Evolutionary conservation across 2,888 invertebrate species (phyloP).

Genomic region (Lasioglossum malachurum): DNA sequence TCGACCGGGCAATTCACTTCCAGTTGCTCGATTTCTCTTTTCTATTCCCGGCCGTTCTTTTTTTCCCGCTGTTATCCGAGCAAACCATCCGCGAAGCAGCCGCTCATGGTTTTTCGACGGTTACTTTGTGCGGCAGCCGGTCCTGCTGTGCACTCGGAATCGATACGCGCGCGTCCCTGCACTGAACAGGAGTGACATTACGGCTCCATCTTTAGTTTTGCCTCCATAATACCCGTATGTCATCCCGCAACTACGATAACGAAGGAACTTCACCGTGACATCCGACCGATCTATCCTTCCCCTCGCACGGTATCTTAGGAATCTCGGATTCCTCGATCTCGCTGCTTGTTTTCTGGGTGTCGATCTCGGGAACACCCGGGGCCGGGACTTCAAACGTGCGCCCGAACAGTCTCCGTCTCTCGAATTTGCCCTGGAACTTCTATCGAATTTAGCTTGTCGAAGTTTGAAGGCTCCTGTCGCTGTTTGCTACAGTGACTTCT

Average conservation of each 20-base stretch:
- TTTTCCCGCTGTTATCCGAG: constrained; percentile 36
- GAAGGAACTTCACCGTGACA: constrained; percentile 20
- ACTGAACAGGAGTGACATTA: constrained; percentile 49
- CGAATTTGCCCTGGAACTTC: not conserved
- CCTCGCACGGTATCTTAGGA: constrained; percentile 5
- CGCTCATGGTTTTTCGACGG: constrained; percentile 50
- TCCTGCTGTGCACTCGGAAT: constrained; percentile 46
- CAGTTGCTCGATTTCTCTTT: constrained; percentile 60
- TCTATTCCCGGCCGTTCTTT: constrained; percentile 31
- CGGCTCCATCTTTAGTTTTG: constrained; percentile 61
- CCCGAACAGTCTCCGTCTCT: not conserved
- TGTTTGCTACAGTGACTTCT: not conserved
- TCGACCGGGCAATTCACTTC: constrained; percentile 58
- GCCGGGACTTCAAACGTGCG: not conserved
- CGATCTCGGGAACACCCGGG: not conserved
- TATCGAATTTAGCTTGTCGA: constrained; percentile 5
- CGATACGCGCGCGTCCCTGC: constrained; percentile 50
- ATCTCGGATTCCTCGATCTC: not conserved
- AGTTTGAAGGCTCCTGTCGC: not conserved
- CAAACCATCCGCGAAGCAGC: constrained; percentile 59
- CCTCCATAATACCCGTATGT: constrained; percentile 52
- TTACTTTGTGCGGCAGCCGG: constrained; percentile 50
- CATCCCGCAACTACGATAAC: constrained; percentile 39
- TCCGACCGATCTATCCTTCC: not conserved
- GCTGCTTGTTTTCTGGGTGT: not conserved